A percentile compares a stretch with the other conserved stretches of the same genome.
phyloP scores from a whole-genome alignment of 2,797 vertebrate genomes.

The Eurystomus glaucurus region DNA sequence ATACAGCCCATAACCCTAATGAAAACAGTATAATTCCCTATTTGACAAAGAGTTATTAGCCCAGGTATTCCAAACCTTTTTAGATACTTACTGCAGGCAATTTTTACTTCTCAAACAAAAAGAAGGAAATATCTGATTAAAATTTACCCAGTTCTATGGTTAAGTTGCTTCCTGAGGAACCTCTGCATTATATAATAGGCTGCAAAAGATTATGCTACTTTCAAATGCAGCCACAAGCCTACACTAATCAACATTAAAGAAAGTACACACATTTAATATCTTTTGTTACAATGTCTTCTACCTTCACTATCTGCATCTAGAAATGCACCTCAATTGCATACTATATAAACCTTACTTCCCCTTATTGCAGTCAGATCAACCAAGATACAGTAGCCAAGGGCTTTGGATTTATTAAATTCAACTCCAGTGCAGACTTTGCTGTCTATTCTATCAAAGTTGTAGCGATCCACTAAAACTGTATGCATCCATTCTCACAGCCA shows the following conservation, averaged over 20 bases:
- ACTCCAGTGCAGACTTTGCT: neutral
- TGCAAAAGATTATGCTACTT: neutral
- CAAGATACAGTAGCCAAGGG: neutral
- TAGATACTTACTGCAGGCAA: neutral
- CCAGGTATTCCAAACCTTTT: neutral
- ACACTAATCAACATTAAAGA: neutral
- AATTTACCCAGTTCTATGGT: neutral
- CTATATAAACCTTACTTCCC: neutral
- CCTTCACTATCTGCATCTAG: neutral
- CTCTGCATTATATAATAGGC: neutral
- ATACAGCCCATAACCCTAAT: neutral
- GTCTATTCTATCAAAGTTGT: neutral
- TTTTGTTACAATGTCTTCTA: neutral
- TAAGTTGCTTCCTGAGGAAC: neutral
- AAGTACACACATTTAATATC: neutral
- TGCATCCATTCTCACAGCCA: neutral
- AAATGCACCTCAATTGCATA: neutral
- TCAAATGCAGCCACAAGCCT: neutral
- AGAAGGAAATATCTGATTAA: neutral
- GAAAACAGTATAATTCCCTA: neutral
- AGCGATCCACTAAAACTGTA: neutral
- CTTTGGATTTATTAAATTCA: neutral
- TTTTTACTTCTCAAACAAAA: neutral
- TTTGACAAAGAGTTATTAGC: neutral
- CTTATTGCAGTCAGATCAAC: neutral